phyloP scores from a whole-genome alignment of 2,797 vertebrate species.

The Bovichtus variegatus region DNA sequence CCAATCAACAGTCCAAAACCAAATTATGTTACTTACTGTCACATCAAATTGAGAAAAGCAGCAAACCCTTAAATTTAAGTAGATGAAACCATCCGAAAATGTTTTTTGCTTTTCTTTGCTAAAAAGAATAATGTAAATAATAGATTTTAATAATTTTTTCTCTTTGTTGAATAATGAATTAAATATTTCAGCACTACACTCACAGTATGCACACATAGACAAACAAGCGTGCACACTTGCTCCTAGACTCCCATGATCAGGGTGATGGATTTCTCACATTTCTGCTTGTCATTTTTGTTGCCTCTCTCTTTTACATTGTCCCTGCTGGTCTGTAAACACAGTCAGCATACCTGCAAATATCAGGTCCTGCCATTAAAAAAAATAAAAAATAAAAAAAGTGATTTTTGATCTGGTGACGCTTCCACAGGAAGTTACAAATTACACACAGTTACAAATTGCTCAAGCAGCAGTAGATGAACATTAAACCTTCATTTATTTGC shows the following conservation, averaged over 20 bases:
- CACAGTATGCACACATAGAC: neutral
- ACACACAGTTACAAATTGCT: neutral
- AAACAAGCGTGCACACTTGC: neutral
- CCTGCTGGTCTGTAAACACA: neutral
- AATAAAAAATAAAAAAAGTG: too few species aligned
- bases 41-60: neutral
- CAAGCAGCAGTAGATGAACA: neutral
- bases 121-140: too few species aligned
- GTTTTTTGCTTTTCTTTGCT: too few species aligned
- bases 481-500: conserved; percentile 6
- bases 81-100: neutral
- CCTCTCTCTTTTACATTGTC: neutral
- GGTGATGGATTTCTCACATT: neutral
- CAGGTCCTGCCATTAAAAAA: neutral
- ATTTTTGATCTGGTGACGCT: neutral
- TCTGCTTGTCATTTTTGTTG: neutral
- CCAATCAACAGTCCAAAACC: neutral
- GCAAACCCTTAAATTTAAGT: neutral
- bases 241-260: neutral
- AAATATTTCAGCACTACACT: neutral
- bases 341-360: neutral
- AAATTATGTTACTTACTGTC: neutral
- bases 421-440: neutral
- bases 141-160: too few species aligned
- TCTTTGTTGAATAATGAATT: neutral